A percentile compares a stretch with the other conserved stretches of the same genome.
phyloP scores from a whole-genome alignment of 2,797 vertebrate genomes.

The Liparis tanakae region DNA sequence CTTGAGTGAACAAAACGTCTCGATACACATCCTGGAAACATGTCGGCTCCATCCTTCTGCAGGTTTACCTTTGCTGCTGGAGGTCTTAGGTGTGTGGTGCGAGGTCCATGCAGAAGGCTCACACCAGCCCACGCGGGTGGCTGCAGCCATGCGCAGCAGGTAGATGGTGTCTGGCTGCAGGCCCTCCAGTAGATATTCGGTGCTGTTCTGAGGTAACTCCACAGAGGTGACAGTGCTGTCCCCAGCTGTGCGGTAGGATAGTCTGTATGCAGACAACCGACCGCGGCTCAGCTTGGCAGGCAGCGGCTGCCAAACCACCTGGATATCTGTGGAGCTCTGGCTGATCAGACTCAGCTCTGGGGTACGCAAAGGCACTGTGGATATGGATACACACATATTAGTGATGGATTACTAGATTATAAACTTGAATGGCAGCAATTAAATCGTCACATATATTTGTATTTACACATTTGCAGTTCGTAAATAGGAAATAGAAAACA shows the following conservation, averaged over 20 bases:
- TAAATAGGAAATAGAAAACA: not conserved
- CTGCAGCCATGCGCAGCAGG: conserved; percentile 91
- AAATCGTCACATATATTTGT: not conserved
- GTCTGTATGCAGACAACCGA: conserved; percentile 87
- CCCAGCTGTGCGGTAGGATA: conserved; percentile 89
- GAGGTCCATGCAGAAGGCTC: conserved; percentile 95
- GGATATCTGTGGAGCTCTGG: conserved; percentile 91
- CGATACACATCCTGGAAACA: not conserved
- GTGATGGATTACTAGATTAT: not conserved
- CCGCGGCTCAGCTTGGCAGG: conserved; percentile 90
- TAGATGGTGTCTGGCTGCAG: conserved; percentile 92
- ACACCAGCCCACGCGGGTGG: conserved; percentile 93
- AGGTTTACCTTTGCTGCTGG: conserved; percentile 87
- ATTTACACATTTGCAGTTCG: not conserved
- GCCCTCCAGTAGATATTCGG: conserved; percentile 85
- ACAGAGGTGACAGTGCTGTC: conserved; percentile 85
- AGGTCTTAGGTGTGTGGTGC: conserved; percentile 91
- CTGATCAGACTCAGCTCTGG: conserved; percentile 95
- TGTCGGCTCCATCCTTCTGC: not conserved
- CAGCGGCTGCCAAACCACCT: conserved; percentile 93
- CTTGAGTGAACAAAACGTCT: not conserved
- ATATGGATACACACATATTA: conserved; percentile 15
- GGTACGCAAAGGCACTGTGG: conserved; percentile 92
- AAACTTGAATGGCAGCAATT: conserved; percentile 10
- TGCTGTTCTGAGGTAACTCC: conserved; percentile 87